These are phyloP conservation scores for Staurois parvus DNA, from an alignment of 2,797 vertebrate genomes.

Conservation along the genomic window DNA sequence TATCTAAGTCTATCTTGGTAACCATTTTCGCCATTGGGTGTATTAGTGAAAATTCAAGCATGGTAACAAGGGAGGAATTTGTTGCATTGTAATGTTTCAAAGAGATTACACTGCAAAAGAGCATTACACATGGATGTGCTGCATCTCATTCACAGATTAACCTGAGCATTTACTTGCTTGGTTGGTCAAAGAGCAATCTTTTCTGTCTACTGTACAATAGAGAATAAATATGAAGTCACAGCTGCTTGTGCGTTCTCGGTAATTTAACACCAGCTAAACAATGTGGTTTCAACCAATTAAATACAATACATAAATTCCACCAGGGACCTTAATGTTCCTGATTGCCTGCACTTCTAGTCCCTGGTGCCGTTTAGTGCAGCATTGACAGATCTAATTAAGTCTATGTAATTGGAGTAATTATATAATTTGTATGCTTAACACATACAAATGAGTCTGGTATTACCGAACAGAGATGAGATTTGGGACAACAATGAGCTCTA, in stretches of 20 bases:
- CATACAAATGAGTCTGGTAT: neutral
- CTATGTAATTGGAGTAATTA: neutral
- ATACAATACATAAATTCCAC: constrained; percentile 24
- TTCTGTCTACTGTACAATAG: neutral
- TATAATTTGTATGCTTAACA: constrained; percentile 12
- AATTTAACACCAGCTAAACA: constrained; percentile 19
- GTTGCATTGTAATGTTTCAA: too few relatives aligned
- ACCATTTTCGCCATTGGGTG: too few relatives aligned
- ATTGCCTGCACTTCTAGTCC: constrained; percentile 6
- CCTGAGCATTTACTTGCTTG: too few relatives aligned
- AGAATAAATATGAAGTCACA: neutral
- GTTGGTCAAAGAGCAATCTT: neutral
- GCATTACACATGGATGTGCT: too few relatives aligned
- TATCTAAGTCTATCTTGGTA: too few relatives aligned
- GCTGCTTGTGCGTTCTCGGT: neutral
- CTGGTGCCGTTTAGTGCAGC: constrained; percentile 12
- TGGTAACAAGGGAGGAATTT: too few relatives aligned
- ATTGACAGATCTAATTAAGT: constrained; percentile 8
- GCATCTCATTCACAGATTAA: too few relatives aligned
- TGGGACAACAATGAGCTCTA: too few relatives aligned
- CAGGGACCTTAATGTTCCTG: constrained; percentile 15
- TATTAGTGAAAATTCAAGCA: too few relatives aligned
- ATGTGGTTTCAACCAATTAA: constrained; percentile 35
- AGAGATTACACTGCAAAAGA: too few relatives aligned
- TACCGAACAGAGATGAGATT: too few relatives aligned